Conservation (phyloP, 1,140 invertebrate genomes). For the Anastrepha obliqua region DNA sequence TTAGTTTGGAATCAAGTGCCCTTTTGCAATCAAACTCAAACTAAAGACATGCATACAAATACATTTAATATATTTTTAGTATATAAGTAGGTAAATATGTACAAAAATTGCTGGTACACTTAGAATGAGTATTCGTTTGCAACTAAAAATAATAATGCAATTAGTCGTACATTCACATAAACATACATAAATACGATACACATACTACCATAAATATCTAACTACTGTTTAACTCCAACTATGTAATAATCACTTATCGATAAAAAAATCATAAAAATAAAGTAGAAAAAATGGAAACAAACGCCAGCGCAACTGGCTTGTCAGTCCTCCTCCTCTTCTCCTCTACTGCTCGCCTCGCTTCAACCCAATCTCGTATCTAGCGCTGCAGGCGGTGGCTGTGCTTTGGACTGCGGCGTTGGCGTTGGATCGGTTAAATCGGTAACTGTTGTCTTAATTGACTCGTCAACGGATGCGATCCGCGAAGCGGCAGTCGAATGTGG, state of each 20-base stretch:
- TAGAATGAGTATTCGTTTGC: constrained; percentile 35
- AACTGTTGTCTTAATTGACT: constrained; percentile 31
- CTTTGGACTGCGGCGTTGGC: constrained; percentile 20
- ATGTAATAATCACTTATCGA: constrained; percentile 14
- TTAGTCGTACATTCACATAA: background rate
- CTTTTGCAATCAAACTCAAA: background rate
- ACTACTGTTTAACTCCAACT: background rate
- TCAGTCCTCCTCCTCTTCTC: constrained; percentile 31
- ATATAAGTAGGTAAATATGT: background rate
- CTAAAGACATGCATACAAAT: background rate
- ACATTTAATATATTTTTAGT: background rate
- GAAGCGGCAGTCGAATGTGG: background rate
- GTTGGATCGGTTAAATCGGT: constrained; percentile 7
- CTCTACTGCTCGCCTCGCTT: background rate
- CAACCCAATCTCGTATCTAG: background rate
- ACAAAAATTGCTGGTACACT: background rate
- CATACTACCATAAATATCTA: background rate
- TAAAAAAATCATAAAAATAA: background rate
- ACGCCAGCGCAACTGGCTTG: background rate
- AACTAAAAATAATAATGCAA: background rate
- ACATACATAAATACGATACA: background rate
- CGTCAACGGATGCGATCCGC: background rate
- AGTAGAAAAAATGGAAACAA: constrained; percentile 32
- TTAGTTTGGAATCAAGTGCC: background rate
- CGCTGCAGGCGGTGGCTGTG: constrained; percentile 24